A percentile compares a stretch with the other conserved stretches of the same genome.
These are phyloP conservation scores for Gonocerus acuteangulatus DNA, from an alignment of 2,888 invertebrate genomes.

Conservation along the genomic window DNA sequence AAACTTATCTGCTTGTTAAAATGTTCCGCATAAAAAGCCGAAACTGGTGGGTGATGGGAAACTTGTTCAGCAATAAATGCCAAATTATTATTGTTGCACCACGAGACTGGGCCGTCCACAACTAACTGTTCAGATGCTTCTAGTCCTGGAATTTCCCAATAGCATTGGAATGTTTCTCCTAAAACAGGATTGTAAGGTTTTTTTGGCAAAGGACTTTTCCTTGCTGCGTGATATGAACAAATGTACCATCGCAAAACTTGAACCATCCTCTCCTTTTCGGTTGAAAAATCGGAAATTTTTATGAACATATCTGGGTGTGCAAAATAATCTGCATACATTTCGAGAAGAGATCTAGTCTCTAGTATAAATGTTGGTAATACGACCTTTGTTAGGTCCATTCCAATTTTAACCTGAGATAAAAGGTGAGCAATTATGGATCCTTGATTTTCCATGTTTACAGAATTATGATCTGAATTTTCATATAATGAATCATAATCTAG, in stretches of 20 bases:
- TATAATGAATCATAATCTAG: constrained; percentile 83
- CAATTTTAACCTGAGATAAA: constrained; percentile 94
- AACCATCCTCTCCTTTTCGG: constrained; percentile 83
- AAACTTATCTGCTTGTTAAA: constrained; percentile 81
- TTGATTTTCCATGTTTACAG: constrained; percentile 83
- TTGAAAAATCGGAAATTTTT: constrained; percentile 78
- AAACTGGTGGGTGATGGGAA: constrained; percentile 97
- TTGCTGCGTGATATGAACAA: constrained; percentile 96
- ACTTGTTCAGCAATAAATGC: constrained; percentile 97
- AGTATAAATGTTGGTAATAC: constrained; percentile 97
- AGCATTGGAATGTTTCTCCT: constrained; percentile 89
- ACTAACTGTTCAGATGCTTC: constrained; percentile 42
- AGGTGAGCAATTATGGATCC: constrained; percentile 96
- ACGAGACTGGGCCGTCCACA: constrained; percentile 80
- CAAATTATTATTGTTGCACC: constrained; percentile 80
- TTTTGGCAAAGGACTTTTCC: constrained; percentile 93
- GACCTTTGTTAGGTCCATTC: constrained; percentile 99
- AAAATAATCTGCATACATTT: constrained; percentile 99
- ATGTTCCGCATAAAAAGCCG: constrained; percentile 98
- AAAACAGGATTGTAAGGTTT: constrained; percentile 98
- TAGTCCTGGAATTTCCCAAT: constrained; percentile 62
- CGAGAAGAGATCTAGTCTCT: constrained; percentile 90
- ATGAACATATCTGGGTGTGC: constrained; percentile 97
- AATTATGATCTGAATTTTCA: constrained; percentile 81
- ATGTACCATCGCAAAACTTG: constrained; percentile 95